These are phyloP conservation scores for Tenthredo amoena DNA, from an alignment of 2,888 invertebrate genomes.

Conservation along the genomic window DNA sequence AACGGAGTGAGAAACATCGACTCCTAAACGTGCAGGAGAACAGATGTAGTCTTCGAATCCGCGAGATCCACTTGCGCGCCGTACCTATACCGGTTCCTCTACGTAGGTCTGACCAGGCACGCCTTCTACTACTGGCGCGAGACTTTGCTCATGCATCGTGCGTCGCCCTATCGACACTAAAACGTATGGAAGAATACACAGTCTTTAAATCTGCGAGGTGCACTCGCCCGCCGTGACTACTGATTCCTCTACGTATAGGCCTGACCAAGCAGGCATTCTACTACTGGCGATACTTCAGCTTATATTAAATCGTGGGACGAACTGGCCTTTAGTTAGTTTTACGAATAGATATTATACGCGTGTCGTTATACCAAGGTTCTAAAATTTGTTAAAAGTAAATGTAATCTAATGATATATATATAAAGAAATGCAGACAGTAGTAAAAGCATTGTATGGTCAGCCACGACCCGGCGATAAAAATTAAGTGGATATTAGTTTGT, in stretches of 20 bases:
- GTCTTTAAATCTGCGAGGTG: not conserved
- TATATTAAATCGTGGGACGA: not conserved
- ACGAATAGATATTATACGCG: not conserved
- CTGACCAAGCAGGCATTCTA: constrained; percentile 8
- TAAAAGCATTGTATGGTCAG: constrained; percentile 18
- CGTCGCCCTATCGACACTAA: not conserved
- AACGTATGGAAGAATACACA: not conserved
- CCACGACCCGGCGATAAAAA: not conserved
- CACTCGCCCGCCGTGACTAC: not conserved
- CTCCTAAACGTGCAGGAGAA: not conserved
- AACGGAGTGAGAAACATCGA: not conserved
- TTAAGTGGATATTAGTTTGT: not conserved
- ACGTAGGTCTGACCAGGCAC: not conserved
- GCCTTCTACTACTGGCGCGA: not conserved
- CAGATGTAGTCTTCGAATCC: too few relatives aligned
- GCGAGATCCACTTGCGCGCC: not conserved
- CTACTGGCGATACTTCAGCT: not conserved
- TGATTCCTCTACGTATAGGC: not conserved
- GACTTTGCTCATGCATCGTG: not conserved
- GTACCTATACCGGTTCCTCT: not conserved
- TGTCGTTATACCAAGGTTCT: not conserved
- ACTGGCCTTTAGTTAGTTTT: not conserved
- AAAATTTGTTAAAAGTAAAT: not conserved
- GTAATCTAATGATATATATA: not conserved
- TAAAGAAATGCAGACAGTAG: not conserved